Evolutionary conservation across 2,113 vertebrate species (phyloP).

Genomic region (Chitala chitala): DNA sequence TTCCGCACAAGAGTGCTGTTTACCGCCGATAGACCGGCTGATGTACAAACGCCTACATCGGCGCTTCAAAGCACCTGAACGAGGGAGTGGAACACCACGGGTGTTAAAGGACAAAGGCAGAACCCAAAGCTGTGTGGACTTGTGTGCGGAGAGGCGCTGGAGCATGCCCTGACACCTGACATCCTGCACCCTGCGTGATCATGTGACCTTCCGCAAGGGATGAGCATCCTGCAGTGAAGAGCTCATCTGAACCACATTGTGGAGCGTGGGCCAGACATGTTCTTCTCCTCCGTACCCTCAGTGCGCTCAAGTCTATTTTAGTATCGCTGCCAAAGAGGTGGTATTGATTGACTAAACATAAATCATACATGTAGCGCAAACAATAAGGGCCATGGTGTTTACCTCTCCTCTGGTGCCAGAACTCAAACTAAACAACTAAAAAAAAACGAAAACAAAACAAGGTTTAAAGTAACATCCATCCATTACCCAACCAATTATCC

Average conservation of each 20-base stretch:
- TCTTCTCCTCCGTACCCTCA: no score
- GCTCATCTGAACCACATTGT: neutral
- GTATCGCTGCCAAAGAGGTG: no score
- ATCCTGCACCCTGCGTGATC: neutral
- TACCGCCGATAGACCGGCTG: neutral
- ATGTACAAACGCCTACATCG: neutral
- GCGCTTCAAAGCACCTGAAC: neutral
- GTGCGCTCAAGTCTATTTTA: no score
- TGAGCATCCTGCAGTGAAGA: neutral
- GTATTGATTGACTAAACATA: no score
- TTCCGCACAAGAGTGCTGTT: neutral
- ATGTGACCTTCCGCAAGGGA: neutral
- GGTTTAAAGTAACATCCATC: no score
- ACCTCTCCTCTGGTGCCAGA: no score
- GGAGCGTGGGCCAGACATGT: no score
- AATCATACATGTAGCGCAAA: no score
- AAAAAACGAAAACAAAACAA: no score
- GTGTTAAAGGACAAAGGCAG: neutral
- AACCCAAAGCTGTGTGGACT: neutral
- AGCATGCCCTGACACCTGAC: slow-evolving; percentile 17
- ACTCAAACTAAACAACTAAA: no score
- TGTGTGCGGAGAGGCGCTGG: neutral
- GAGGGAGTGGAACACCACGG: neutral
- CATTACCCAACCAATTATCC: no score
- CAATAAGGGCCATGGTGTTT: no score